Base-by-base conservation (phyloP, 2,797 vertebrate species). In the Hybognathus amarus region DNA sequence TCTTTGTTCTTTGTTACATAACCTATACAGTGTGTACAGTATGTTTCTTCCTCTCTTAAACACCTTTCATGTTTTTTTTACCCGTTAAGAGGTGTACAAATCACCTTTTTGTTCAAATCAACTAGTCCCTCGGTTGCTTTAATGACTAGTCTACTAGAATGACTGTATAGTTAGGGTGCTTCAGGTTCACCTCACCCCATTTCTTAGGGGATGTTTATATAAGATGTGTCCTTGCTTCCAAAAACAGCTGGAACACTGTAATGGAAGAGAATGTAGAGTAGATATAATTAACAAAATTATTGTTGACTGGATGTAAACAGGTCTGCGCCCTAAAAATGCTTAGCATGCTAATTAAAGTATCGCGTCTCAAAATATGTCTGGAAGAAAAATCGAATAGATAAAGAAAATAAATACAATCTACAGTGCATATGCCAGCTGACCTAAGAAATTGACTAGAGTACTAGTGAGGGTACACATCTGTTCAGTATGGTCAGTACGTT, bases 1-100 rank as follows among this genome's bases (percentile, higher is more conserved):
- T 77, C 70, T 30, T 80, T 83, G 63, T 68, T 68, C 64, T 56
- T 38, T 52, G 30, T 77, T 80, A 77, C 80, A 87, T 86, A 77
- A 82, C 63, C 45, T 73, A 64, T 59, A 52, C 30, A 83, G 24
- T 70, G 20, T 36, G 76, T 47, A 27, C 38, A 66, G 24, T 33
- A 78, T 77, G 17, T 52, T 50, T 10, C 18, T 12, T 6, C 17
- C 69, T 50, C 17, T 52, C 10, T 52, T 52, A 13, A 73, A 6
- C 27, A 71, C 5, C 9, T 50, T 50, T 5, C 5, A 33, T 33
- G 6, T 52, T 20, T 52, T 33, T 30, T 66, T 18, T 20, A 27
- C n/a, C n/a, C 8, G 4, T 71, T 71, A 27, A 52, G 30, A 59
- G n/a, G n/a, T 59, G 18, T 22, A 12, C 5, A 50, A 33, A 52